Evolutionary conservation across 1,140 invertebrate genomes (phyloP), one percentile per base, ranked within the genome.

Genomic region (Eriocheir sinensis): DNA sequence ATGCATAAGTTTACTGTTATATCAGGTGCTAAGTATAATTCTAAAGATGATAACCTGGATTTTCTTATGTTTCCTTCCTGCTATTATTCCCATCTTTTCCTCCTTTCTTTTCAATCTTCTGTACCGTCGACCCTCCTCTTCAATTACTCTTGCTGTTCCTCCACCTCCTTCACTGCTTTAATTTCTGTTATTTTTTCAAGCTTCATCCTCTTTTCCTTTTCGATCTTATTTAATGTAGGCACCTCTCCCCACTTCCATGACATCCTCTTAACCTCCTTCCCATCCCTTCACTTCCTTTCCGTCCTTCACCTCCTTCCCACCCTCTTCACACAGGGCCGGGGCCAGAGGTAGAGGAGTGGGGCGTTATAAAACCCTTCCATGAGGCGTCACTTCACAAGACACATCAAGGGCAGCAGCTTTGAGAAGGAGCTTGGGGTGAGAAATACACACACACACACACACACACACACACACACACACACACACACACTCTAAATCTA

Each of bases 341-440:
- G 96, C 97, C 21, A 27, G 96, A 97, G 88, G 95, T 95, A 0
- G 97, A 97, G 96, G 97, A 97, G 90, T 97, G 97, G 96, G 97
- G 97, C 44, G 83, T 97, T 93, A 97, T 97, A 95, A 97, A 97
- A 96, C 97, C 97, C n/a, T 96, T 97, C 34, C 96, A 97, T 95
- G 97, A 98, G 95, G 97, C 96, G 97, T 97, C 6, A 96, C 97
- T 12, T 97, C 97, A 80, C 95, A 96, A 90, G 95, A 96, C 94
- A 96, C 53, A 96, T 95, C 9, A 97, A 97, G 94, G 96, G 97
- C 94, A 95, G 96, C 30, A 95, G 97, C 32, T 98, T 97, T 96
- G 97, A 98, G 96, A 97, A 97, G 95, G 97, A 97, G 96, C 97
- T 97, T 90, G 97, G 98, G 96, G 96, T 96, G 3, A 34, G 86